These are phyloP conservation scores for Caenorhabditis doughertyi DNA, from an alignment of 2,888 invertebrate species.

Conservation along the genomic window DNA sequence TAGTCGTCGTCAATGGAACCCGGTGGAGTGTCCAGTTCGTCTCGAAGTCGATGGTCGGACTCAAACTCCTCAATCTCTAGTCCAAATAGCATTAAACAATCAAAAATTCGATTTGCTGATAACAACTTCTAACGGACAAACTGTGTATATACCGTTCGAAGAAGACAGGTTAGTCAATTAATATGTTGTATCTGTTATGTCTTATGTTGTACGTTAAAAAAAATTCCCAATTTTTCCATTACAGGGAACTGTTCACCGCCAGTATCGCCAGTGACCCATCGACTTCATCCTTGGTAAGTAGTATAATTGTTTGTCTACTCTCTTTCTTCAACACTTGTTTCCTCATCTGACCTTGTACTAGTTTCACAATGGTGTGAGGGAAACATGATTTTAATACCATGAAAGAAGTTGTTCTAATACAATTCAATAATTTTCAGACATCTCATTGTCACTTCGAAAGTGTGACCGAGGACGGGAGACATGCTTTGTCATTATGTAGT, in stretches of 20 bases:
- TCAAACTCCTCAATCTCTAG: slow-evolving; percentile 47
- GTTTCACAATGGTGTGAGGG: slow-evolving; percentile 26
- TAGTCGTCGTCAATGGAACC: slow-evolving; percentile 45
- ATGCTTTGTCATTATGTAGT: slow-evolving; percentile 57
- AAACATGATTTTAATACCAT: not conserved
- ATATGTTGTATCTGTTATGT: not conserved
- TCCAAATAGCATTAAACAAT: slow-evolving; percentile 30
- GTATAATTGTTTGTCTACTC: slow-evolving; percentile 44
- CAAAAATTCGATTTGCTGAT: slow-evolving; percentile 29
- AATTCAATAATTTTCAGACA: slow-evolving; percentile 44
- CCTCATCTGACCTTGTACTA: slow-evolving; percentile 49
- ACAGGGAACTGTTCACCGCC: slow-evolving; percentile 47
- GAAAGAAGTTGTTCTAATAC: not conserved
- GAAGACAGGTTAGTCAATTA: slow-evolving; percentile 52
- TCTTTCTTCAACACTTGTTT: slow-evolving; percentile 15
- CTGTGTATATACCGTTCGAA: slow-evolving; percentile 35
- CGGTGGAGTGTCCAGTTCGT: slow-evolving; percentile 36
- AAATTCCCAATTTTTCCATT: slow-evolving; percentile 9
- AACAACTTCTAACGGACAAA: slow-evolving; percentile 22
- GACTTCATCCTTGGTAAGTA: slow-evolving; percentile 61
- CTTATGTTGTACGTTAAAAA: not conserved
- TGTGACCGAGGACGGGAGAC: slow-evolving; percentile 42
- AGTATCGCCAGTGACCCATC: slow-evolving; percentile 55
- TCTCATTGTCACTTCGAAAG: slow-evolving; percentile 66
- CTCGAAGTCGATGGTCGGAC: slow-evolving; percentile 26